Evolutionary conservation across 2,888 invertebrate species (phyloP).

Genomic region (Amblyteles armatorius): DNA sequence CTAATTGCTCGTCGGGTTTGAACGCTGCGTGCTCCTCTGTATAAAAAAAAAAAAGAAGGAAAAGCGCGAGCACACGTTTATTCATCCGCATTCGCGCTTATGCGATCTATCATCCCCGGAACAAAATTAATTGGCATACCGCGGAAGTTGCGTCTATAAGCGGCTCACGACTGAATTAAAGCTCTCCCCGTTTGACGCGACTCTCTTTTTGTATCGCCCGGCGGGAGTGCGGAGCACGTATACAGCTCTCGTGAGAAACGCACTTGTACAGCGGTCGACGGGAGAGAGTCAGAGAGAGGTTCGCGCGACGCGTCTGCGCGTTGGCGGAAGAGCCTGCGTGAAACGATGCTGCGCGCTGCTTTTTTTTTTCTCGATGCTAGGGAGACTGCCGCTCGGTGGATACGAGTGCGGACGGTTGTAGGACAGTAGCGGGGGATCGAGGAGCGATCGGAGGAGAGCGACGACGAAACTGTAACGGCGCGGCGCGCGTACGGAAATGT

Average conservation of each 20-base stretch:
- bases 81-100: not conserved
- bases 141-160: constrained; percentile 18
- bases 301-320: constrained; percentile 37
- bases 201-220: constrained; percentile 18
- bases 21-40: not conserved
- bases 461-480: not conserved
- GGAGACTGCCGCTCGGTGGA: constrained; percentile 23
- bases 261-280: no score
- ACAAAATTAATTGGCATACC: constrained; percentile 48
- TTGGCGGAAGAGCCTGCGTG: constrained; percentile 28
- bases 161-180: constrained; percentile 54
- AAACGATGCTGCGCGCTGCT: constrained; percentile 51
- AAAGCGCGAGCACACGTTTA: not conserved
- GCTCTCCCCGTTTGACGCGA: constrained; percentile 37
- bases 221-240: not conserved
- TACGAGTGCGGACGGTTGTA: constrained; percentile 25
- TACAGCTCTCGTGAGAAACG: not conserved
- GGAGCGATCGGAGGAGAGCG: not conserved
- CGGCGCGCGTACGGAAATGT: constrained; percentile 37
- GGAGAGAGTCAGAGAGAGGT: not conserved
- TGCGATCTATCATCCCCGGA: not conserved
- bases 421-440: constrained; percentile 33
- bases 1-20: constrained; percentile 13
- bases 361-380: constrained; percentile 6
- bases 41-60: not conserved